Percentiles rank a stretch among this genome's conserved stretches.
phyloP scores from a whole-genome alignment of 2,113 vertebrate species.

The Rattus rattus region DNA sequence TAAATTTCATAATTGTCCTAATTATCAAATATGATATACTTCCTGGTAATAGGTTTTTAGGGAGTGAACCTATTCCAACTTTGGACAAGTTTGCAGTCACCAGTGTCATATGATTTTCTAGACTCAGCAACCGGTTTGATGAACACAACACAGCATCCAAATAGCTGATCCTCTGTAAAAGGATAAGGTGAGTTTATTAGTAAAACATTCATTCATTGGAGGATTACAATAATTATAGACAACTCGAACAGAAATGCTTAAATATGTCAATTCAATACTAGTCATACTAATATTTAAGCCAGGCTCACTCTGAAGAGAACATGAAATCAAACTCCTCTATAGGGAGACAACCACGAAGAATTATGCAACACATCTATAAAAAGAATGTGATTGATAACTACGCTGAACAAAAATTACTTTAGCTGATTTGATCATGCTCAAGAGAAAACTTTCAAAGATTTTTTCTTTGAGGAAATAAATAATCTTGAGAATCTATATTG shows the following conservation, averaged over 20 bases:
- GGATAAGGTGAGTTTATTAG: not conserved
- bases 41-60: not conserved
- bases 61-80: not conserved
- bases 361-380: not conserved
- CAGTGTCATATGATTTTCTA: not conserved
- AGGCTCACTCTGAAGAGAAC: not conserved
- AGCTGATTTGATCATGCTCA: not conserved
- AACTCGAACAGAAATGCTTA: constrained; percentile 5
- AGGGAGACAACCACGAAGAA: not conserved
- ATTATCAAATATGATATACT: not conserved
- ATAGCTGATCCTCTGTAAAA: not conserved
- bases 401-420: not conserved
- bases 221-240: not conserved
- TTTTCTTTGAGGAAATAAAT: not conserved
- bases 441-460: not conserved
- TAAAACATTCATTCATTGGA: not conserved
- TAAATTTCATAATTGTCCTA: not conserved
- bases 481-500: not conserved
- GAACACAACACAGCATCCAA: not conserved
- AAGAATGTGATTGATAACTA: not conserved
- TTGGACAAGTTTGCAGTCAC: not conserved
- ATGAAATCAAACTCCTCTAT: not conserved
- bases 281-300: not conserved
- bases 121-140: not conserved
- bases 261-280: not conserved